Evolutionary conservation across 2,888 invertebrate species (phyloP).

Genomic region (Augiades crinisus): DNA sequence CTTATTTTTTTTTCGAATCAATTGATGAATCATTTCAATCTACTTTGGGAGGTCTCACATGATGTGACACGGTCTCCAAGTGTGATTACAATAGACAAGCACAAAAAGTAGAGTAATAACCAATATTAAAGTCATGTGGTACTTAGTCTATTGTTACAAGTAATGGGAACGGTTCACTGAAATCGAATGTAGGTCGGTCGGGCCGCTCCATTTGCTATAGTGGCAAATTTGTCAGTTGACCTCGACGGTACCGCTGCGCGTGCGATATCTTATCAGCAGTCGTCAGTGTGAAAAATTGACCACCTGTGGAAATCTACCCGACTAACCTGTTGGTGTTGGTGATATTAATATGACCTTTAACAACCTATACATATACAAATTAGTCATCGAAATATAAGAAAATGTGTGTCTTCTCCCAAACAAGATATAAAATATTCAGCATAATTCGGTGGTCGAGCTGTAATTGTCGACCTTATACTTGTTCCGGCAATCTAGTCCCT

Average conservation of each 20-base stretch:
- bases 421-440: not conserved
- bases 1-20: too few relatives aligned
- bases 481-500: conserved; percentile 34
- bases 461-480: conserved; percentile 32
- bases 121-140: conserved; percentile 49
- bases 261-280: conserved; percentile 68
- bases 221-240: conserved; percentile 75
- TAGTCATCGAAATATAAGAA: too few relatives aligned
- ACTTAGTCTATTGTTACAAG: conserved; percentile 70
- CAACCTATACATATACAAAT: too few relatives aligned
- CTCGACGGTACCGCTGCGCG: conserved; percentile 62
- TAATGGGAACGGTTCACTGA: conserved; percentile 69
- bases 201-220: conserved; percentile 73
- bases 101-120: conserved; percentile 7
- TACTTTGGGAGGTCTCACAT: too few relatives aligned
- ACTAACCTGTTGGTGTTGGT: not conserved
- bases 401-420: too few relatives aligned
- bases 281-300: conserved; percentile 41
- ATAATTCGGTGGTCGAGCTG: not conserved
- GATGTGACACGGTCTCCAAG: too few relatives aligned
- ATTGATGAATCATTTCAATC: too few relatives aligned
- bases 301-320: conserved; percentile 28
- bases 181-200: conserved; percentile 73
- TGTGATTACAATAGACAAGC: not conserved
- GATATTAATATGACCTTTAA: not conserved